These are phyloP conservation scores for Alitta virens DNA, from an alignment of 2,888 invertebrate species.

Conservation along the genomic window DNA sequence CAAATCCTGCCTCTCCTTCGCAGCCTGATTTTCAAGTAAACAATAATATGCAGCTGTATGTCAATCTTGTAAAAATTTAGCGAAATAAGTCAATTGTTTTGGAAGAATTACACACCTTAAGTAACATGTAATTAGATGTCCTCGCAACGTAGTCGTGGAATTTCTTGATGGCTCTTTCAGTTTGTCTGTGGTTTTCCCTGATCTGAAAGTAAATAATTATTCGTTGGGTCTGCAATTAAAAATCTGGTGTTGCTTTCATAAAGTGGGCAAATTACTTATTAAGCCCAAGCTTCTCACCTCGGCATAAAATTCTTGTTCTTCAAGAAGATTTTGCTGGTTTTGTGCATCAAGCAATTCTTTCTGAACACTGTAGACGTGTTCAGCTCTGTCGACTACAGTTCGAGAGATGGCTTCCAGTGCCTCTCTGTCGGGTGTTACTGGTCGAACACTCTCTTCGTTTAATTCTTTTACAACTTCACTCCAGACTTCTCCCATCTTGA, in stretches of 20 bases:
- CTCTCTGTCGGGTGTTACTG: slow-evolving; percentile 54
- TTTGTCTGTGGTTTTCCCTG: slow-evolving; percentile 54
- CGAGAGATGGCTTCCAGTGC: slow-evolving; percentile 53
- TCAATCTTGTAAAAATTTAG: too few species aligned
- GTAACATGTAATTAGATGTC: slow-evolving; percentile 50
- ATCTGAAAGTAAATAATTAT: slow-evolving; percentile 35
- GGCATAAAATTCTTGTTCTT: slow-evolving; percentile 56
- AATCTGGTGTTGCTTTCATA: neutral
- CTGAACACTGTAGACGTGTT: slow-evolving; percentile 49
- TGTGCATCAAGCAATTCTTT: slow-evolving; percentile 51
- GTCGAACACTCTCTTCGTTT: slow-evolving; percentile 48
- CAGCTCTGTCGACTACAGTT: slow-evolving; percentile 50
- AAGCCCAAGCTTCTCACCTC: slow-evolving; percentile 36
- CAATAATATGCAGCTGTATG: neutral
- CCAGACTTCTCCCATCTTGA: slow-evolving; percentile 56
- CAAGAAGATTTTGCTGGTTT: slow-evolving; percentile 50
- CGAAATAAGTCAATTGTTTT: neutral
- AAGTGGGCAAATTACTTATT: too few species aligned
- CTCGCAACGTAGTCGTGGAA: slow-evolving; percentile 51
- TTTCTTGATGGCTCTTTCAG: slow-evolving; percentile 48
- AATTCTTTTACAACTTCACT: slow-evolving; percentile 48
- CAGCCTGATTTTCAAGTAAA: slow-evolving; percentile 37
- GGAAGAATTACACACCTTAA: slow-evolving; percentile 38
- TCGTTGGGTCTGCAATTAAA: neutral
- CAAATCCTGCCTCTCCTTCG: slow-evolving; percentile 50